Base-by-base conservation (phyloP, 2,113 vertebrate species). In the Myiagra hebetior region DNA sequence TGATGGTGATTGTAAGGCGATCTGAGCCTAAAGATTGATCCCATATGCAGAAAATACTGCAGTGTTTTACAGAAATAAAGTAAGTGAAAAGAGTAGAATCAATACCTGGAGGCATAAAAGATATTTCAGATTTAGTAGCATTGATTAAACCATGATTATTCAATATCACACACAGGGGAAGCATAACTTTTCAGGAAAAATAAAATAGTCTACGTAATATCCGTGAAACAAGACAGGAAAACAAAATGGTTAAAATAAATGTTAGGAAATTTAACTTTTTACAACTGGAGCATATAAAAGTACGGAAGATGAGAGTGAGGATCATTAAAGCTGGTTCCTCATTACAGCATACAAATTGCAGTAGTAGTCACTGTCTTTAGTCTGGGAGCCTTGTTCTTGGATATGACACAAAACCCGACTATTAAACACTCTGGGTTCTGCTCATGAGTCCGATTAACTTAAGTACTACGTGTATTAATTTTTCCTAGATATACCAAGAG, bases 71-170 rank as follows among this genome's bases (percentile, higher is more conserved):
- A 92, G 81, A 92, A 87, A 72, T 89, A 35, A 84, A 95, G 74
- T 70, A 91, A 77, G 23, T 60, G 84, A 91, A 89, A 60, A 68
- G 28, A 87, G 20, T 23, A 49, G 18, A 87, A 91, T 96, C 89
- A 87, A 95, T 96, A 96, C n/a, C 53, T 83, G 50, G 49, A 73
- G 49, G 53, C 76, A 89, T 18, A 65, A 85, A 70, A 93, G 78
- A 91, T 69, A 76, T 21, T 93, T 93, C 69, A 85, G 77, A 91
- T 95, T 95, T 81, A 95, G 57, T 73, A 89, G 16, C 91, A 96
- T 94, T 95, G 95, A 96, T 93, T 97, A 96, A 92, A 94, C 8
- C 62, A 83, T 89, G 69, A 94, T 91, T 92, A 73, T 87, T 96
- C 65, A 56, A 64, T 94, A 96, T 77, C 62, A 87, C 41, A 79